Conservation (phyloP, 2,888 invertebrate genomes). For the Nephrotoma appendiculata region DNA sequence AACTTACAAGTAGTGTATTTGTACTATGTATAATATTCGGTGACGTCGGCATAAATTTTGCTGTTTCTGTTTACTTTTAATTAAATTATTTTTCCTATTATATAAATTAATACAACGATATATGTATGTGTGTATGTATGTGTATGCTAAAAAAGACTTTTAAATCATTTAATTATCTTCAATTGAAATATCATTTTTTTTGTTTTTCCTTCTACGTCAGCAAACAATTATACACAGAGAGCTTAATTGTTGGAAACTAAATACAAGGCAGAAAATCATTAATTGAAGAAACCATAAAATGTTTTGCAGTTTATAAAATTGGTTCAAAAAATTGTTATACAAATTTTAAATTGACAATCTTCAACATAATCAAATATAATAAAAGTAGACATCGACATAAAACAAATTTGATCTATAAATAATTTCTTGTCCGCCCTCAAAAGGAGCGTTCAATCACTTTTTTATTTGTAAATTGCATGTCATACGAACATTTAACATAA, state of each 20-base stretch:
- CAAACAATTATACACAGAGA: background rate
- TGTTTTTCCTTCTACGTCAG: background rate
- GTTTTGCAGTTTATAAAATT: background rate
- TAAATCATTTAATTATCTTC: background rate
- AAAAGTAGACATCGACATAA: background rate
- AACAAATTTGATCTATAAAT: background rate
- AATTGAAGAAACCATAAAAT: background rate
- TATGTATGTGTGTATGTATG: background rate
- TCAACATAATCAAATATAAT: background rate
- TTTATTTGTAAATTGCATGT: background rate
- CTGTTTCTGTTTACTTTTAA: background rate
- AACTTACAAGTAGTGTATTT: background rate
- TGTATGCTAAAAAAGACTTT: background rate
- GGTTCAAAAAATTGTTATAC: background rate
- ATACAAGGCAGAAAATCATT: background rate
- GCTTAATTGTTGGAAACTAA: background rate
- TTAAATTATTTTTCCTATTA: background rate
- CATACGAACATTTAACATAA: background rate
- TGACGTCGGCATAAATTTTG: background rate
- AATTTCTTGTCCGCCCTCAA: background rate
- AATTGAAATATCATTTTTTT: background rate
- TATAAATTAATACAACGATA: background rate
- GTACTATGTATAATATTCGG: background rate
- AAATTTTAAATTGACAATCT: background rate
- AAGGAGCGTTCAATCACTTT: background rate